phyloP scores from a whole-genome alignment of 35 echinoderm and acorn worm species.

The Heliocidaris tuberculata region DNA sequence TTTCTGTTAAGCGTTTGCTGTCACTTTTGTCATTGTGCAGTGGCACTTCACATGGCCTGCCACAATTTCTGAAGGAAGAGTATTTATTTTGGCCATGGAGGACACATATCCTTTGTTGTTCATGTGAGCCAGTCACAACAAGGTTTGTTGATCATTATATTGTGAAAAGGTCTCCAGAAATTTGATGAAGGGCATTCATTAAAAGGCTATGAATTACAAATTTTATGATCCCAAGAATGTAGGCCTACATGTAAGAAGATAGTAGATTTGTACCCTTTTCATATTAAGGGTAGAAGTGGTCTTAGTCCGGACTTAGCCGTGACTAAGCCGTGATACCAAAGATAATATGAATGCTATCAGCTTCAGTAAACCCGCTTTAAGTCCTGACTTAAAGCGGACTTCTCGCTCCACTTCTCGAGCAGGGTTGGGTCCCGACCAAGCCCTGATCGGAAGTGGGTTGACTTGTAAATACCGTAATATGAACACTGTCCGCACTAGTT shows the following conservation, averaged over 20 bases:
- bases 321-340: no score
- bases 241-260: not conserved
- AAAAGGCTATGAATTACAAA: not conserved
- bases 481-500: no score
- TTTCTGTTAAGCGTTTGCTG: not conserved
- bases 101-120: not conserved
- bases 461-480: no score
- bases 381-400: no score
- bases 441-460: no score
- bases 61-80: not conserved
- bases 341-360: no score
- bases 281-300: no score
- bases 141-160: not conserved
- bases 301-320: no score
- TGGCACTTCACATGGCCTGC: not conserved
- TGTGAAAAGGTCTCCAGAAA: not conserved
- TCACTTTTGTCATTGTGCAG: not conserved
- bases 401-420: no score
- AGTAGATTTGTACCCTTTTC: no score
- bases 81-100: not conserved
- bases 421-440: no score
- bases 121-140: not conserved
- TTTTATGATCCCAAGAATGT: not conserved
- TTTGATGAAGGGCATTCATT: not conserved
- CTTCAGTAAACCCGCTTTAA: no score